These are phyloP conservation scores for Hipposideros armiger DNA, from an alignment of 2,113 vertebrate species.

Conservation along the genomic window DNA sequence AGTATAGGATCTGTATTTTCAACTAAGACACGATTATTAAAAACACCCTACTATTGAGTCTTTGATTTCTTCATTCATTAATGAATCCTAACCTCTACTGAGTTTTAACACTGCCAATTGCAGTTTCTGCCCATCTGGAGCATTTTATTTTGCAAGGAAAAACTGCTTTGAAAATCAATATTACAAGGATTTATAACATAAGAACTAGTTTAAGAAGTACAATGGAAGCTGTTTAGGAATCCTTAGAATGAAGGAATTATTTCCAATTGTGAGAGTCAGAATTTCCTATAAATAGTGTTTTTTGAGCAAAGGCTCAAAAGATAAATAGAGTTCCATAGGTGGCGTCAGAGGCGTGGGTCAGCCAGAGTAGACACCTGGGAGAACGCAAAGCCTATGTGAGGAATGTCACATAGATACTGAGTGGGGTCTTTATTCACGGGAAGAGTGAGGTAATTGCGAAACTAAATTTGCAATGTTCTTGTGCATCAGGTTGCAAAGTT, in stretches of 20 bases:
- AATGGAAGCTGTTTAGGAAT: neutral
- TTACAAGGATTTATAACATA: neutral
- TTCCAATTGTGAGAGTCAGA: neutral
- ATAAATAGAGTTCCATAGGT: neutral
- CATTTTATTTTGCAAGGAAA: constrained; percentile 27
- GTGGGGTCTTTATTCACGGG: neutral
- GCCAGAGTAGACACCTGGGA: neutral
- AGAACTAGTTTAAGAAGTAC: neutral
- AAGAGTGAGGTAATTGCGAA: neutral
- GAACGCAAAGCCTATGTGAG: neutral
- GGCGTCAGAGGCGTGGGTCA: neutral
- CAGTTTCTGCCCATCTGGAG: neutral
- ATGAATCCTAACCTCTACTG: neutral
- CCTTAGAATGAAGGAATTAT: neutral
- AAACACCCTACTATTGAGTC: neutral
- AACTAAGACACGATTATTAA: neutral
- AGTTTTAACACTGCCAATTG: neutral
- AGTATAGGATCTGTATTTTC: neutral
- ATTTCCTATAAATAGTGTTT: neutral
- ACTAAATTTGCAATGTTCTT: neutral
- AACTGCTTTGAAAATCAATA: neutral
- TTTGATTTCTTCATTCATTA: neutral
- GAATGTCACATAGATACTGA: neutral
- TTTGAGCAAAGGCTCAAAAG: neutral
- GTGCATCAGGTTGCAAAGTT: neutral